Conservation (phyloP, 2,113 vertebrate genomes). For the western clawed frog (Xenopus tropicalis) region UCB_Xtro_10.0 CM004448.2:45925001-45925500, state of each 20-base stretch:
- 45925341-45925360: slow-evolving; percentile 68
- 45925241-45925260: slow-evolving; percentile 98
- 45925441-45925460: slow-evolving; percentile 32
- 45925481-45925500: not conserved
- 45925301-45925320: slow-evolving; percentile 69
- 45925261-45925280: slow-evolving; percentile 95
- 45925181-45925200: not conserved
- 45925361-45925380: slow-evolving; percentile 68
- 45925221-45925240: slow-evolving; percentile 92
- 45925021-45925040: no score
- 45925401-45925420: slow-evolving; percentile 58
- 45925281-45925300: slow-evolving; percentile 92
- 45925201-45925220: slow-evolving; percentile 90
- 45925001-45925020: no score
- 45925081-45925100: no score
- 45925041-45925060: no score
- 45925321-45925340: slow-evolving; percentile 59
- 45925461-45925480: not conserved
- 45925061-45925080: no score
- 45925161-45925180: no score
- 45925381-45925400: slow-evolving; percentile 58
- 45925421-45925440: slow-evolving; percentile 71
- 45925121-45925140: no score
- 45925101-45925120: no score
- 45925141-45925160: no score